phyloP scores from a whole-genome alignment of 2,113 vertebrate genomes.

The Numida meleagris region DNA sequence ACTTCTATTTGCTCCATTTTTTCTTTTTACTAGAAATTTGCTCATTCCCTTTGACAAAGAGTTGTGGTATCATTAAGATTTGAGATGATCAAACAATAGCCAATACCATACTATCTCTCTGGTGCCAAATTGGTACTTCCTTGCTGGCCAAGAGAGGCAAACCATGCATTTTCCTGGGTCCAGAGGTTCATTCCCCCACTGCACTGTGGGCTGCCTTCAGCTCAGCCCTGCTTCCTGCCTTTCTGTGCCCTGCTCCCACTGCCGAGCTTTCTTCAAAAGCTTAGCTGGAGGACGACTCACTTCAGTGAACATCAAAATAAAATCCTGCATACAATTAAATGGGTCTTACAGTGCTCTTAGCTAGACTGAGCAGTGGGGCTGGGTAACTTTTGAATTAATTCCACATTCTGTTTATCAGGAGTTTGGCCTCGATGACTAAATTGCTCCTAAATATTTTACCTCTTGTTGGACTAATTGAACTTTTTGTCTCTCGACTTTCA shows the following conservation, averaged over 20 bases:
- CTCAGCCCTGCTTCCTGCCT: not conserved
- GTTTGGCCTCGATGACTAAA: not conserved
- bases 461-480: slow-evolving; percentile 55
- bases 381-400: slow-evolving; percentile 45
- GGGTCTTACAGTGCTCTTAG: not conserved
- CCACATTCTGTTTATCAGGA: slow-evolving; percentile 37
- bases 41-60: slow-evolving; percentile 8
- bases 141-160: not conserved
- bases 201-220: not conserved
- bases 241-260: not conserved
- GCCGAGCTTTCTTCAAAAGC: slow-evolving; percentile 24
- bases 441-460: slow-evolving; percentile 47
- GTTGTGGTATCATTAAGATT: not conserved
- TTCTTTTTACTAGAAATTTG: slow-evolving; percentile 9
- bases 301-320: slow-evolving; percentile 57
- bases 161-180: not conserved
- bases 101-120: not conserved
- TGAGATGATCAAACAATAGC: not conserved
- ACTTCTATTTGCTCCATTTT: not conserved
- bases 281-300: slow-evolving; percentile 57
- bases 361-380: not conserved
- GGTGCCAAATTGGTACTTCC: not conserved
- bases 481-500: slow-evolving; percentile 47
- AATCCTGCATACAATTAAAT: slow-evolving; percentile 58
- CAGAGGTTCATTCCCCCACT: not conserved